phyloP scores from a whole-genome alignment of 2,113 vertebrate genomes.

The Uropsilus gracilis region DNA sequence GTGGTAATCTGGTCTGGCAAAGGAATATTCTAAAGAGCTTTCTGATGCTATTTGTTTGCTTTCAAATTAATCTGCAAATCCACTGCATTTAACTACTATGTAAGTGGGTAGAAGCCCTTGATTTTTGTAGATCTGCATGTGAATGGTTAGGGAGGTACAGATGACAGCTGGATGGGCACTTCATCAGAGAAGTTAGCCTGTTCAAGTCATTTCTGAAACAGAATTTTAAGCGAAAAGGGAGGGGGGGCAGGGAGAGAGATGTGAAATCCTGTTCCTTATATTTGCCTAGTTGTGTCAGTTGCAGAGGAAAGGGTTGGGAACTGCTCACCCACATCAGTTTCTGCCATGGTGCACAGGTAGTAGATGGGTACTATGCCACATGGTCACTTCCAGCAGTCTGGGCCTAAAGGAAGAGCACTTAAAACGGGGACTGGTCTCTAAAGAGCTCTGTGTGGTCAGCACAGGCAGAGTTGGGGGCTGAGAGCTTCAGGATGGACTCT shows the following conservation, averaged over 20 bases:
- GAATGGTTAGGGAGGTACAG: neutral
- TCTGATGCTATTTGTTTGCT: conserved; percentile 27
- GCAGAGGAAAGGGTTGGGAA: neutral
- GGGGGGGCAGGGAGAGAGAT: neutral
- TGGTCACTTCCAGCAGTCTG: neutral
- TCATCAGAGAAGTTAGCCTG: neutral
- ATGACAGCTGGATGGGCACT: neutral
- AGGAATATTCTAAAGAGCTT: conserved; percentile 52
- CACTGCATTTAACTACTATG: neutral
- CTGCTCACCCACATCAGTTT: neutral
- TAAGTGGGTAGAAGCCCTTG: neutral
- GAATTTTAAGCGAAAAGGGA: neutral
- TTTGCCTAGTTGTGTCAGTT: neutral
- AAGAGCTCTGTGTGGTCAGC: neutral
- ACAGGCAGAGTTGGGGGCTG: neutral
- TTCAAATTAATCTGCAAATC: conserved; percentile 44
- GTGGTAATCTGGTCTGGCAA: neutral
- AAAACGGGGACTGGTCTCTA: neutral
- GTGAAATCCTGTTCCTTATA: neutral
- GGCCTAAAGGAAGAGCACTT: neutral
- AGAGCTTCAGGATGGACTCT: neutral
- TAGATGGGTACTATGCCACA: neutral
- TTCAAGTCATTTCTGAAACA: conserved; percentile 18
- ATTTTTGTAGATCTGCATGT: neutral
- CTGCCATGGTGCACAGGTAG: neutral